Percentiles rank a stretch among this genome's conserved stretches.
Conservation (phyloP, 2,888 invertebrate species). For the Drosophila putrida region DNA sequence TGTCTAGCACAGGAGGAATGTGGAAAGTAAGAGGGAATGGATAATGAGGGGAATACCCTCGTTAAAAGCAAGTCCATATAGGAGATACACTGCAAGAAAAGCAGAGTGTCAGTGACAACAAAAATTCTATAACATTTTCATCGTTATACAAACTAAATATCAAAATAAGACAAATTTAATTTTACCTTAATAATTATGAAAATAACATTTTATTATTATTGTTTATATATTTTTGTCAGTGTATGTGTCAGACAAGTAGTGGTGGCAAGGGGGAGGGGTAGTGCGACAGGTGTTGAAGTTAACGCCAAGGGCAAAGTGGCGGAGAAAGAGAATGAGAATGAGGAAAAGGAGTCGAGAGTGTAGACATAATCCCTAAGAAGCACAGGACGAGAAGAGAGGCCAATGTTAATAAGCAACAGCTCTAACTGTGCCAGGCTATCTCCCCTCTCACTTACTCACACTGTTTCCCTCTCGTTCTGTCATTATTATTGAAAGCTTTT, state of each 20-base stretch:
- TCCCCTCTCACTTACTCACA: background rate
- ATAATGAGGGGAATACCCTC: conserved; percentile 1
- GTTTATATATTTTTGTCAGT: background rate
- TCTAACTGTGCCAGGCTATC: conserved; percentile 14
- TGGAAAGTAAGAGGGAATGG: background rate
- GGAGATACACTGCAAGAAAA: background rate
- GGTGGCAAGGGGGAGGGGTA: background rate
- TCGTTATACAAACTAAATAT: too few species aligned
- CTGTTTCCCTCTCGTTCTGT: background rate
- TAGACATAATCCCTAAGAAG: conserved; percentile 62
- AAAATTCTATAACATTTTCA: too few species aligned
- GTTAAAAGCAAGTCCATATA: background rate
- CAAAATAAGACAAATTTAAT: too few species aligned
- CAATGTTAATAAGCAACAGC: conserved; percentile 56
- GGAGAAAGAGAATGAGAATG: background rate
- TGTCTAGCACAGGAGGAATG: conserved; percentile 43
- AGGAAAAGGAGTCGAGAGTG: conserved; percentile 20
- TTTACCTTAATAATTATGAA: too few species aligned
- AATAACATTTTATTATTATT: too few species aligned
- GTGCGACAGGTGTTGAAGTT: conserved; percentile 60
- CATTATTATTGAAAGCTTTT: conserved; percentile 81
- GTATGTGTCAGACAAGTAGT: background rate
- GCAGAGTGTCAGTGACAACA: too few species aligned
- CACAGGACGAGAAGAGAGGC: conserved; percentile 19
- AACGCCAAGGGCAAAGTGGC: conserved; percentile 38